Conservation (phyloP, 2,888 invertebrate genomes). For the Drosophila quinaria region DNA sequence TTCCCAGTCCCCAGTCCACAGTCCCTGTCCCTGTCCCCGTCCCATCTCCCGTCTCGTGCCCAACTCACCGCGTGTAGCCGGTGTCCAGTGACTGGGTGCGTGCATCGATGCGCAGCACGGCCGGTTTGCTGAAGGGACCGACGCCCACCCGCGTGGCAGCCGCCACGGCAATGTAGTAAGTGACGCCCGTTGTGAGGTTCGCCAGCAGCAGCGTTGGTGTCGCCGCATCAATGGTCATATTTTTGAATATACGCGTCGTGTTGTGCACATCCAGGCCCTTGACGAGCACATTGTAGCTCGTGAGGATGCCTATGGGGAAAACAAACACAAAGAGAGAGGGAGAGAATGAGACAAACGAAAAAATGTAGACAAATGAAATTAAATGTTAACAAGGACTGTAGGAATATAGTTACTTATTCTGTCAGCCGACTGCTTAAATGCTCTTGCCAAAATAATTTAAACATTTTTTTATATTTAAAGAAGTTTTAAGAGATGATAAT, state of each 20-base stretch:
- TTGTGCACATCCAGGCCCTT: constrained; percentile 88
- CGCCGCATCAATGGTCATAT: constrained; percentile 90
- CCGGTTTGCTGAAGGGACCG: constrained; percentile 92
- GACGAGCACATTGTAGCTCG: constrained; percentile 92
- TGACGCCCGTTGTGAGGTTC: constrained; percentile 92
- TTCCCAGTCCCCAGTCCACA: not conserved
- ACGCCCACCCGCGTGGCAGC: constrained; percentile 93
- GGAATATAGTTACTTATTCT: constrained; percentile 35
- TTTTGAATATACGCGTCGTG: constrained; percentile 88
- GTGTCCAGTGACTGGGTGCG: constrained; percentile 87
- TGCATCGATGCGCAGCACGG: constrained; percentile 88
- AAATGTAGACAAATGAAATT: constrained; percentile 61
- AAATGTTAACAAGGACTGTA: constrained; percentile 57
- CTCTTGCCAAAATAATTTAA: constrained; percentile 5
- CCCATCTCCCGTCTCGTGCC: not conserved
- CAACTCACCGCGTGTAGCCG: constrained; percentile 83
- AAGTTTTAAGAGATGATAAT: not conserved
- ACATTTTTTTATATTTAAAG: not conserved
- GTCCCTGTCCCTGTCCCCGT: not conserved
- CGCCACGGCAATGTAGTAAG: constrained; percentile 94
- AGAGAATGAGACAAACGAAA: constrained; percentile 2
- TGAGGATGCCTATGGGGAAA: constrained; percentile 87
- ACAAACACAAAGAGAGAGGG: not conserved
- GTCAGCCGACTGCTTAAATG: constrained; percentile 37
- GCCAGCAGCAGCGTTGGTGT: constrained; percentile 91